These are phyloP conservation scores for Onychomys arenicola DNA, from an alignment of 2,797 vertebrate genomes.

Conservation along the genomic window DNA sequence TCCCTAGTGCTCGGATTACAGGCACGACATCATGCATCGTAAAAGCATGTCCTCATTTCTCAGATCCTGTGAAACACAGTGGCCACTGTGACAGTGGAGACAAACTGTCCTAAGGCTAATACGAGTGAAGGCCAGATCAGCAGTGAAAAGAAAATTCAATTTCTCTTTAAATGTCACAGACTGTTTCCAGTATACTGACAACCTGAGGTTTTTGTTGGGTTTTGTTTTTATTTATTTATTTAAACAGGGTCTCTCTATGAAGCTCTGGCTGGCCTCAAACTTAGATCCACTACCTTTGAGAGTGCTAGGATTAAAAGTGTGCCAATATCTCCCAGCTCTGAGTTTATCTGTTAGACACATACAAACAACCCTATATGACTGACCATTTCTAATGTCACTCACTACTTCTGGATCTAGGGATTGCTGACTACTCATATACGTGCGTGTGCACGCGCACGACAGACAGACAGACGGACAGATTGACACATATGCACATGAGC, in stretches of 20 bases:
- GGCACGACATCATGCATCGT: background rate
- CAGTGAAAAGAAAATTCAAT: constrained; percentile 31
- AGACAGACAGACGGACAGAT: no score
- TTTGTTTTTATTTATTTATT: background rate
- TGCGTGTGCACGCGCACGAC: no score
- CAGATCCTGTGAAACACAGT: background rate
- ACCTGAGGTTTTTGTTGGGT: background rate
- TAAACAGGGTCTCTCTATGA: background rate
- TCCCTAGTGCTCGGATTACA: background rate
- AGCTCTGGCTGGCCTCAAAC: background rate
- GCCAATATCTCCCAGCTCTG: no score
- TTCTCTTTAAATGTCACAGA: constrained; percentile 59
- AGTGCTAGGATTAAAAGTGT: no score
- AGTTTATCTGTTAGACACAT: no score
- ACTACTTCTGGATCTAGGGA: no score
- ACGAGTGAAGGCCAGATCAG: background rate
- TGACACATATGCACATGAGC: background rate
- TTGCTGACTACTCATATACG: no score
- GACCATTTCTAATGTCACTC: no score
- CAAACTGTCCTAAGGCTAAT: background rate
- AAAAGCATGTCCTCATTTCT: background rate
- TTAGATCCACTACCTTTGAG: background rate
- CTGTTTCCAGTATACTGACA: constrained; percentile 37
- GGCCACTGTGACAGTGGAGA: background rate
- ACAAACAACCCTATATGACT: no score